phyloP scores from a whole-genome alignment of 1,140 invertebrate genomes.

The Idris sp. region DNA sequence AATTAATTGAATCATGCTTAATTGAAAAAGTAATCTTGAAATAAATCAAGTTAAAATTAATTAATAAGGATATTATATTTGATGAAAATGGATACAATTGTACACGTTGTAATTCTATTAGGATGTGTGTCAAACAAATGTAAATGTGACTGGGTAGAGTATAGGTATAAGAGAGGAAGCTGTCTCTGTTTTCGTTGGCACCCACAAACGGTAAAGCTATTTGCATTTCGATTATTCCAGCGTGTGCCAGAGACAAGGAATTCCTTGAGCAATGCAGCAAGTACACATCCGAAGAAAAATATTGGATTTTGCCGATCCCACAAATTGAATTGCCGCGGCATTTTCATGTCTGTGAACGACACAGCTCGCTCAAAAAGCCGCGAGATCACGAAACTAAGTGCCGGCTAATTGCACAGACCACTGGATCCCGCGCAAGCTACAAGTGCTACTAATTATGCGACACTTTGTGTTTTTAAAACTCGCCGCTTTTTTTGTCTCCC shows the following conservation, averaged over 20 bases:
- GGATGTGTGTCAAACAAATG: conserved; percentile 60
- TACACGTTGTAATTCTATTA: conserved; percentile 56
- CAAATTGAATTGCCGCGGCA: conserved; percentile 49
- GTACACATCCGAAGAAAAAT: conserved; percentile 51
- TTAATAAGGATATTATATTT: conserved; percentile 18
- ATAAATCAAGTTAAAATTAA: conserved; percentile 25
- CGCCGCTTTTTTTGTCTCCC: conserved; percentile 5
- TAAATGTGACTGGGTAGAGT: conserved; percentile 60
- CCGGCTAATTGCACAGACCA: conserved; percentile 1
- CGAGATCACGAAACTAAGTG: no score
- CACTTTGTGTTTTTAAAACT: conserved; percentile 25
- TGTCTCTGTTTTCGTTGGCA: conserved; percentile 59
- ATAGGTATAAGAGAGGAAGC: conserved; percentile 32
- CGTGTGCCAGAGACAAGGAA: conserved; percentile 53
- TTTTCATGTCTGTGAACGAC: conserved; percentile 21
- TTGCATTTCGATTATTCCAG: conserved; percentile 62
- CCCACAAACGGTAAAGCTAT: conserved; percentile 61
- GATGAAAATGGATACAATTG: conserved; percentile 56
- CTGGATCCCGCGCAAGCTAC: conserved; percentile 2
- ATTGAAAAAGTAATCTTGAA: conserved; percentile 18
- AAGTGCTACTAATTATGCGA: conserved; percentile 26
- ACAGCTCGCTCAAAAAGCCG: conserved; percentile 3
- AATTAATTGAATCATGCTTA: conserved; percentile 16
- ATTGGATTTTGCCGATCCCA: conserved; percentile 45
- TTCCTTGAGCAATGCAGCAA: conserved; percentile 35